These are phyloP conservation scores for Stomorhina lunata DNA, from an alignment of 2,888 invertebrate species.

Conservation along the genomic window DNA sequence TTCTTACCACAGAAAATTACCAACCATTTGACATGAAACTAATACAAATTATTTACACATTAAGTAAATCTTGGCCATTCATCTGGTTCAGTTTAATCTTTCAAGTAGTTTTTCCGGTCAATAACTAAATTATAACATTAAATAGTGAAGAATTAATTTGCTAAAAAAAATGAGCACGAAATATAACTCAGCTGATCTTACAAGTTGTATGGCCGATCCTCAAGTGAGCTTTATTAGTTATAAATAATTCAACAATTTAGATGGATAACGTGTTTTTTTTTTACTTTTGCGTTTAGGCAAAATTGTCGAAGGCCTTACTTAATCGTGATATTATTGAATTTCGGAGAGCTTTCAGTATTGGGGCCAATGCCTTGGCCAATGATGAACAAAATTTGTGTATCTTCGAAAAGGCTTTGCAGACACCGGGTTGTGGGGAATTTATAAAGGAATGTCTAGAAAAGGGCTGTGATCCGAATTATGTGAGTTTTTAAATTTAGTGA, in stretches of 20 bases:
- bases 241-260: not conserved
- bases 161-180: not conserved
- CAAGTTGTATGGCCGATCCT: slow-evolving; percentile 14
- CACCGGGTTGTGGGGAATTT: slow-evolving; percentile 73
- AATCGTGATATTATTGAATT: slow-evolving; percentile 73
- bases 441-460: slow-evolving; percentile 73
- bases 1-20: slow-evolving; percentile 14
- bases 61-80: too few relatives aligned
- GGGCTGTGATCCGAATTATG: slow-evolving; percentile 74
- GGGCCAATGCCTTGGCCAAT: slow-evolving; percentile 73
- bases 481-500: slow-evolving; percentile 66
- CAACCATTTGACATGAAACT: not conserved
- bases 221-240: slow-evolving; percentile 11
- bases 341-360: slow-evolving; percentile 73
- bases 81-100: slow-evolving; percentile 34
- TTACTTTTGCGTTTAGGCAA: slow-evolving; percentile 69
- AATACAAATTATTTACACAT: not conserved
- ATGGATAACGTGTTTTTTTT: not conserved
- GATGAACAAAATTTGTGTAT: slow-evolving; percentile 72
- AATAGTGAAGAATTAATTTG: not conserved
- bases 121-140: not conserved
- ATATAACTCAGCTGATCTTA: not conserved
- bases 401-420: slow-evolving; percentile 75
- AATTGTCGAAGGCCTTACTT: slow-evolving; percentile 72
- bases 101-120: not conserved